These are phyloP conservation scores for Portevinia maculata DNA, from an alignment of 2,888 invertebrate genomes.

Conservation along the genomic window DNA sequence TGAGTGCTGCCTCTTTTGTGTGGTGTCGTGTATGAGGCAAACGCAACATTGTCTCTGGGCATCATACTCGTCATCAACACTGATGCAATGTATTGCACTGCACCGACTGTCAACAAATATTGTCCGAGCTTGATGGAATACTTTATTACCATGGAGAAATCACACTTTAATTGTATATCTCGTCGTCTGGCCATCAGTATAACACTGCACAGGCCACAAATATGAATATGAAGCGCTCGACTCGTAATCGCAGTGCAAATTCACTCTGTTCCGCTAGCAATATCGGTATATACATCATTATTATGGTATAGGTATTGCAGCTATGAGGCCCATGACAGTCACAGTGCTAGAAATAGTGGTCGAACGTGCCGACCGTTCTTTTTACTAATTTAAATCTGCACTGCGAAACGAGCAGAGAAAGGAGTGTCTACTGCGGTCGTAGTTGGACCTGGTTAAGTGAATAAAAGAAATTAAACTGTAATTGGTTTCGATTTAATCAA, in stretches of 20 bases:
- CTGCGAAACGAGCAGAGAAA: slow-evolving; percentile 4
- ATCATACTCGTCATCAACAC: background rate
- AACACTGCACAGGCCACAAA: slow-evolving; percentile 1
- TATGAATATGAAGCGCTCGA: background rate
- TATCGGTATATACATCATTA: too few relatives aligned
- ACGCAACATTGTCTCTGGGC: slow-evolving; percentile 50
- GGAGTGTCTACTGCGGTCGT: background rate
- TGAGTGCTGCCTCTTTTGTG: slow-evolving; percentile 51
- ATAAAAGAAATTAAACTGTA: slow-evolving; percentile 51
- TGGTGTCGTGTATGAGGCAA: slow-evolving; percentile 37
- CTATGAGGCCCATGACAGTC: slow-evolving; percentile 35
- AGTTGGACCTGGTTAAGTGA: slow-evolving; percentile 43
- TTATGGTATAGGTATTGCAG: background rate
- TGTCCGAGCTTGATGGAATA: slow-evolving; percentile 72
- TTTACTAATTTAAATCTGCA: slow-evolving; percentile 48
- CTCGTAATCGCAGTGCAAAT: slow-evolving; percentile 12
- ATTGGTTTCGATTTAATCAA: slow-evolving; percentile 50
- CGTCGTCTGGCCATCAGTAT: slow-evolving; percentile 42
- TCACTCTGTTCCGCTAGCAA: slow-evolving; percentile 23
- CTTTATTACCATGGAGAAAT: slow-evolving; percentile 72
- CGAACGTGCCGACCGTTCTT: slow-evolving; percentile 62
- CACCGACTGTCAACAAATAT: slow-evolving; percentile 71
- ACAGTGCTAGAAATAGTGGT: slow-evolving; percentile 6
- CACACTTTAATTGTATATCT: slow-evolving; percentile 72
- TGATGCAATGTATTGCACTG: slow-evolving; percentile 22